Evolutionary conservation across 2,888 invertebrate species (phyloP), one percentile per base, ranked within the genome.

Genomic region (Melitaea athalia): DNA sequence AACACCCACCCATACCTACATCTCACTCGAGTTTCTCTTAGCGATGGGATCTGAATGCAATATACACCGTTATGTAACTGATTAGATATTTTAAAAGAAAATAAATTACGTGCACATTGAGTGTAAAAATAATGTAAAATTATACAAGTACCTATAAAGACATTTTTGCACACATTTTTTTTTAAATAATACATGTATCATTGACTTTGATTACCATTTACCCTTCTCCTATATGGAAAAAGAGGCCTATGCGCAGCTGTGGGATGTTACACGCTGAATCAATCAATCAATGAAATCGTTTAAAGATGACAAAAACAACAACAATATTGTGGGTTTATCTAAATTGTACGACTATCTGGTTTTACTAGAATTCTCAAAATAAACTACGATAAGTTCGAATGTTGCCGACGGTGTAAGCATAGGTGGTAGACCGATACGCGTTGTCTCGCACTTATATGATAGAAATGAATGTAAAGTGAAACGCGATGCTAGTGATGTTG

Each of bases 1-100:
- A 81, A 84, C 82, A 83, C 81, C 82, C 82, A 83, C 81, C 82
- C 79, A 81, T 81, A 85, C 85, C 85, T 86, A 83, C 79, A 80
- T 84, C 81, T 84, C 83, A 80, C 84, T 85, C 81, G 81, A 81
- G 79, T 84, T 81, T 79, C 68, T 66, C 81, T 79, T 74, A 57
- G 64, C 67, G 63, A 70, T 62, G 63, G 71, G 57, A 31, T 61
- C 69, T 66, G 67, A 55, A 42, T 69, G 63, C 57, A 55, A 52
- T 47, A 65, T 59, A 75, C 74, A 75, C 75, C 72, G 72, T 72
- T 43, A 62, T 53, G 47, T 55, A 69, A 67, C 38, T 38, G 50
- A 49, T 49, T 12, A 33, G 31, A 62, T 62, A 38, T 31, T 24
- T 45, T 1, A 42, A 83, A 42, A 79, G 69, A 57, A 7, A 53